A percentile compares a stretch with the other conserved stretches of the same genome.
phyloP scores from a whole-genome alignment of 2,113 vertebrate genomes.

The Macquaria ambigua region DNA sequence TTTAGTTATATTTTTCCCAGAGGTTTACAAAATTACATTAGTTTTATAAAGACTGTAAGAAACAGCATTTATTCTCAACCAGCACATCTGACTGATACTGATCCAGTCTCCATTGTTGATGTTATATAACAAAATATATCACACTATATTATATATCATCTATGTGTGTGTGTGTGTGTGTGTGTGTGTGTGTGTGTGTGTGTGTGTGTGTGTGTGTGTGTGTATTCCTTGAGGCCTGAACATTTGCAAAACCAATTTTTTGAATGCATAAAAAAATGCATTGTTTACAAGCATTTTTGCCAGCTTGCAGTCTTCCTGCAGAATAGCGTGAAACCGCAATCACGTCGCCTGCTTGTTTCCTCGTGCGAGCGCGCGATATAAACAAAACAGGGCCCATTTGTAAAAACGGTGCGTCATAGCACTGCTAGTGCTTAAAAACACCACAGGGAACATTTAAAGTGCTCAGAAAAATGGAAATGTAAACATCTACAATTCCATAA shows the following conservation, averaged over 20 bases:
- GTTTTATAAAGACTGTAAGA: too few relatives aligned
- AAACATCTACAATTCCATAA: neutral
- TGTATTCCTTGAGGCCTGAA: neutral
- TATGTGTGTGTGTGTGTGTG: neutral
- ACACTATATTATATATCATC: too few relatives aligned
- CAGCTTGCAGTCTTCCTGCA: neutral
- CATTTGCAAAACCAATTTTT: too few relatives aligned
- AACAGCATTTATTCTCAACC: too few relatives aligned
- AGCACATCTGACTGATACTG: too few relatives aligned
- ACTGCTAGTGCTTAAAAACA: neutral
- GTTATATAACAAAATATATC: too few relatives aligned
- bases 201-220: neutral
- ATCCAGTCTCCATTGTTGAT: too few relatives aligned
- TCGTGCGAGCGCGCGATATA: neutral
- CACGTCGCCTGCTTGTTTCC: neutral
- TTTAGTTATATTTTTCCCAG: too few relatives aligned
- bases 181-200: neutral
- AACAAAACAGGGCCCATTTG: neutral
- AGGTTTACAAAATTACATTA: too few relatives aligned
- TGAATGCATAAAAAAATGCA: too few relatives aligned
- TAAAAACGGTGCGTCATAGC: neutral
- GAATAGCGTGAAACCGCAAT: too few relatives aligned
- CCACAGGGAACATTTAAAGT: neutral
- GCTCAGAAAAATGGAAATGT: neutral
- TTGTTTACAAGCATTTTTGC: neutral